Evolutionary conservation across 2,113 vertebrate species (phyloP).

Genomic region (Gymnarchus niloticus): DNA sequence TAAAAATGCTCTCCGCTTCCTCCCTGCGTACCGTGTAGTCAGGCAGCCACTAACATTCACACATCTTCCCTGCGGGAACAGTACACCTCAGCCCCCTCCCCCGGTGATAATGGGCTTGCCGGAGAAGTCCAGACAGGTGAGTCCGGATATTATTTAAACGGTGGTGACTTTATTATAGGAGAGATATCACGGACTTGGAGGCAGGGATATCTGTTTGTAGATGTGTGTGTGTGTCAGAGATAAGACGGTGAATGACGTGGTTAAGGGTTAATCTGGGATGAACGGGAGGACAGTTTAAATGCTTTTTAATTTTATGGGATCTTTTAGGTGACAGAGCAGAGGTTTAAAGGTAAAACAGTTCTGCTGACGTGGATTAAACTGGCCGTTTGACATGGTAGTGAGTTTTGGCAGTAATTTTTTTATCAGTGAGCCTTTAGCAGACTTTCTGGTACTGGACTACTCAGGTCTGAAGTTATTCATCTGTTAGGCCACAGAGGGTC

Average conservation of each 20-base stretch:
- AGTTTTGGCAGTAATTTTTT: neutral
- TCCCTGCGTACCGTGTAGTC: neutral
- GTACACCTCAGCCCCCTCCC: neutral
- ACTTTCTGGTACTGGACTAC: no score
- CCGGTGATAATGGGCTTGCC: constrained; percentile 33
- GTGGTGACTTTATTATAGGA: neutral
- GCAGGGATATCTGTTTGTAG: neutral
- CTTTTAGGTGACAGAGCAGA: neutral
- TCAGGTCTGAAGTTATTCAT: neutral
- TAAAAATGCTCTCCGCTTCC: neutral
- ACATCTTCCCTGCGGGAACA: neutral
- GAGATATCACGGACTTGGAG: neutral
- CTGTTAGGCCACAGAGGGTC: neutral
- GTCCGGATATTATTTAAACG: neutral
- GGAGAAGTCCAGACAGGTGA: constrained; percentile 45
- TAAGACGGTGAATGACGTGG: neutral
- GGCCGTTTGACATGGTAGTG: neutral
- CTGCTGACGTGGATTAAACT: neutral
- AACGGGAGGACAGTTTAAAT: neutral
- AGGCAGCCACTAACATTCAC: neutral
- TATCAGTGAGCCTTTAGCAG: neutral
- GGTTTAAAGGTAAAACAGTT: neutral
- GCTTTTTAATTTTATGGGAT: neutral
- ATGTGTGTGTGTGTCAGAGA: neutral
- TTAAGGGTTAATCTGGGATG: neutral